These are phyloP conservation scores for Hirudinaria manillensis DNA, from an alignment of 2,888 invertebrate genomes.

Conservation along the genomic window DNA sequence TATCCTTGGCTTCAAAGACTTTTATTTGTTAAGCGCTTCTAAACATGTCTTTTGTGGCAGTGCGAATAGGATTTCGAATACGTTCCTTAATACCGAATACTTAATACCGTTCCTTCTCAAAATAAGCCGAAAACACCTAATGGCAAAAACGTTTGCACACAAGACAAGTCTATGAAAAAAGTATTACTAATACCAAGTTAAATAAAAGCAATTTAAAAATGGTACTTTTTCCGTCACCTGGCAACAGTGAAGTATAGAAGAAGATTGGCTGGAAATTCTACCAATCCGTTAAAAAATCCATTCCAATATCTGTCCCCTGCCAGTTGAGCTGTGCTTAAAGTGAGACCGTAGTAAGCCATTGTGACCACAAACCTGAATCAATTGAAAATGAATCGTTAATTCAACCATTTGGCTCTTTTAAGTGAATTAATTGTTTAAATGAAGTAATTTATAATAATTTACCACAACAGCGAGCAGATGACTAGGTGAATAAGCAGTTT, in stretches of 20 bases:
- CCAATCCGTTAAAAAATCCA: constrained; percentile 39
- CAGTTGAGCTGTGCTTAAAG: constrained; percentile 38
- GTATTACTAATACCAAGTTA: background rate
- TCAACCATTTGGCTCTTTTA: background rate
- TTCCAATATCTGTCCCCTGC: constrained; percentile 41
- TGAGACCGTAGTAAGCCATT: constrained; percentile 41
- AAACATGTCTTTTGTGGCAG: no score
- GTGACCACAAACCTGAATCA: constrained; percentile 38
- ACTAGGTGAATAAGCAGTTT: background rate
- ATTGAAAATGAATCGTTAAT: background rate
- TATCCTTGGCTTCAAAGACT: no score
- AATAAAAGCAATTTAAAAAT: background rate
- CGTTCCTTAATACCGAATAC: no score
- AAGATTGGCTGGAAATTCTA: constrained; percentile 40
- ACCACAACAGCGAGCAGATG: constrained; percentile 5
- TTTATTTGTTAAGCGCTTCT: no score
- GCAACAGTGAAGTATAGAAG: constrained; percentile 37
- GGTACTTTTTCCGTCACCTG: constrained; percentile 27
- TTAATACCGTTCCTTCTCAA: no score
- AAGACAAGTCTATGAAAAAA: background rate
- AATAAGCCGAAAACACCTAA: no score
- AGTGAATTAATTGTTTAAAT: background rate
- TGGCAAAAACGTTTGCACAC: no score
- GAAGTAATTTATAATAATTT: background rate
- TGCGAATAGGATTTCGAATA: no score